Evolutionary conservation across 2,888 invertebrate genomes (phyloP), one percentile per base, ranked within the genome.

Genomic region (Arge pagana): DNA sequence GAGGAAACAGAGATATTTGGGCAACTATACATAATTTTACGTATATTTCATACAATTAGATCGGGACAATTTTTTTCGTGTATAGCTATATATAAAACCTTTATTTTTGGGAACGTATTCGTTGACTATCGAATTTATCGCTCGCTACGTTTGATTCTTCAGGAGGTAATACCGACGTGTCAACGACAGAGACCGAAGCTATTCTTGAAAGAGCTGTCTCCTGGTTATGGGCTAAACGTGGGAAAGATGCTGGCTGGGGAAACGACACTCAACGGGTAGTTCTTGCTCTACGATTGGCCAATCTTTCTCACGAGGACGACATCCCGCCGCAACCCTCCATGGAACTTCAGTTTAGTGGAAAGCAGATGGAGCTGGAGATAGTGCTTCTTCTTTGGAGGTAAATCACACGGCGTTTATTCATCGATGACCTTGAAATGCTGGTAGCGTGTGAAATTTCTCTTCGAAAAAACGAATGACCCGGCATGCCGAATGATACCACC

Each of bases 281-380:
- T 68, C 81, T 91, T 33, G 90, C 92, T 24, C 81, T 93, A 52
- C 88, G 90, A 77, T 82, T 89, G 63, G 79, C 78, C 31, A 83
- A 84, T 66, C 80, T 83, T 53, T 83, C 83, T 0, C 80, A 81
- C 16, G 82, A 83, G 54, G 83, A 76, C 39, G 72, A 79, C 53
- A 67, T 82, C 58, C 82, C 83, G 11, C 81, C 85, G 33, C 82
- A 83, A 48, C 82, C 83, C 53, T 81, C 83, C 2, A 72, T 87
- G 53, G 88, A 88, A 69, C 82, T 88, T 78, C 87, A 88, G 72
- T 82, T 93, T 41, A 89, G 89, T 13, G 86, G 87, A 23, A 93
- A 93, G 70, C 91, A 93, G 74, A 86, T 93, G 86, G 93, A 93
- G 76, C 84, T 93, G 43, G 92, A 93, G 69, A 87, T 92, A 53